Conservation (phyloP, 2,113 vertebrate species). For the Perca schrenkii region DNA sequence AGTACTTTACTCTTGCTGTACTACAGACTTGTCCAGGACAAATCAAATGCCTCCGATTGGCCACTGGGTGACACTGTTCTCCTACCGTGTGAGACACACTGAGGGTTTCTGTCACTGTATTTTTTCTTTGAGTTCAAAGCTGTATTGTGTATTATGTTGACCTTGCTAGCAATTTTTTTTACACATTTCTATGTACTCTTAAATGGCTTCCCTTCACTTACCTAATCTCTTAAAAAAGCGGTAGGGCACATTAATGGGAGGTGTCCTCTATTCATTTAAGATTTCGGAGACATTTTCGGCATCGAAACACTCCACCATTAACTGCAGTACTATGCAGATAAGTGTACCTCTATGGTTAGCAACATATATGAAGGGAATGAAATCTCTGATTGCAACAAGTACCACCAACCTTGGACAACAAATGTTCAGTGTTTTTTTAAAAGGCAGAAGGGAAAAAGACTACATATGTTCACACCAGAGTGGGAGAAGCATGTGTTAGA, state of each 20-base stretch:
- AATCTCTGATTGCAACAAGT: neutral
- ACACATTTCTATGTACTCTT: neutral
- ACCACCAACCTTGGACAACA: neutral
- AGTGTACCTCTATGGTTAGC: neutral
- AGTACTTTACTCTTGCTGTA: neutral
- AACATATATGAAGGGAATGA: neutral
- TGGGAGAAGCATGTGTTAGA: neutral
- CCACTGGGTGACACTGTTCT: conserved; percentile 71
- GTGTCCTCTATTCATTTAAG: neutral
- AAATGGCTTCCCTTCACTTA: neutral
- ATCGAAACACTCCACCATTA: neutral
- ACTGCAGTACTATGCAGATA: neutral
- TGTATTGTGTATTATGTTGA: neutral
- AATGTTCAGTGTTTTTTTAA: neutral
- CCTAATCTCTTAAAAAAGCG: neutral
- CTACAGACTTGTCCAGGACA: neutral
- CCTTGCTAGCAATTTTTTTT: conserved; percentile 5
- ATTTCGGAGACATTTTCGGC: neutral
- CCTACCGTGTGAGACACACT: neutral
- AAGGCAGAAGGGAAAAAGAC: neutral
- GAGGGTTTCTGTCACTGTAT: neutral
- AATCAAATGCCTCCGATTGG: neutral
- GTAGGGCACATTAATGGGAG: neutral
- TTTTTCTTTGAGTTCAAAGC: neutral
- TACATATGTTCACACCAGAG: neutral